Base-by-base conservation (phyloP, 92 coral and sea anemone genomes). In the Siderastrea radians region DNA sequence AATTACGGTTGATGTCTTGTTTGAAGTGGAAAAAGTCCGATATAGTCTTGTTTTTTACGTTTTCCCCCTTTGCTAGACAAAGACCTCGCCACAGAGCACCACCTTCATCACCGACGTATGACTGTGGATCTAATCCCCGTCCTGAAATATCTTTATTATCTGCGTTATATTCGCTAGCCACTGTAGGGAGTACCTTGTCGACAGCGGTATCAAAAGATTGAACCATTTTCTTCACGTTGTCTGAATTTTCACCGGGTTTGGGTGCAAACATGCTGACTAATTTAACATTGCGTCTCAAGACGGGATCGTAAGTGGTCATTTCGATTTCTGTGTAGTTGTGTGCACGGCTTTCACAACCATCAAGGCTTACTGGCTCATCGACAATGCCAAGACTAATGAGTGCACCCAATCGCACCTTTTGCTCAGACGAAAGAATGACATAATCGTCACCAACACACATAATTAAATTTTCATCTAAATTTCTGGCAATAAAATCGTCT, bases 81-180 rank as follows among this genome's bases (percentile, higher is more conserved):
- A 85, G 81, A 3, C 93, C 93, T n/a, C 60, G 68, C 92, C 94
- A 82, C 46, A 87, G 86, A 2, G 89, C 92, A 43, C 89, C 94
- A 12, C 94, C 94, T 65, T 91, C 78, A 73, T 91, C 92, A 10
- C 92, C 89, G 54, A 91, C 86, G 60, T 91, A 91, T 14, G 89
- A 15, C 49, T 76, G 16, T 7, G 94, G 74, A 38, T 91, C 85
- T 19, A 87, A 64, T 16, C 94, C 94, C 53, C 75, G 75, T 16
- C 64, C 88, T 7, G 3, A 44, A 53, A 15, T 71, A 11, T 77
- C 82, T 7, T 11, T 3, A 4, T 89, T 79, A 52, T 88, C 89
- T 49, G 81, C 16, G 3, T 60, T 86, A 65, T 82, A 70, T 57
- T 91, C 75, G n/a, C 65, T 70, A 16, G 89, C 94, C 61, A 87